phyloP scores from a whole-genome alignment of 2,113 vertebrate genomes.

The Eptesicus fuscus region DNA sequence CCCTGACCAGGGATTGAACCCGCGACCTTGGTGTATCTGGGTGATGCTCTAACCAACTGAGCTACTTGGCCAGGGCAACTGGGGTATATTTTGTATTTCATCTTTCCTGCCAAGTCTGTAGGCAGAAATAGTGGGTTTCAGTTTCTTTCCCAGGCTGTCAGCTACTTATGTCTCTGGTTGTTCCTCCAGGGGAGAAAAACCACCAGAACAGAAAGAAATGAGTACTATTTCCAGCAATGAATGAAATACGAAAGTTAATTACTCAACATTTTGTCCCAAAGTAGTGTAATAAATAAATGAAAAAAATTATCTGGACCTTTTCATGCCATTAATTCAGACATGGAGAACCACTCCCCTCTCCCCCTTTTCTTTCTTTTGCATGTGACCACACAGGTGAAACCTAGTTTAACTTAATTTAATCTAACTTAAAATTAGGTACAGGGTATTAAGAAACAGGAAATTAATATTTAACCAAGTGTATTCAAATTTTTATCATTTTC shows the following conservation, averaged over 20 bases:
- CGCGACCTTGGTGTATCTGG: neutral
- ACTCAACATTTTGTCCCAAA: neutral
- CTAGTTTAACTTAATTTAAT: neutral
- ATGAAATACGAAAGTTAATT: neutral
- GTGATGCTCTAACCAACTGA: neutral
- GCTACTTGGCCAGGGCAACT: neutral
- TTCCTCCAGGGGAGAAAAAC: neutral
- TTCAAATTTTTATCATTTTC: neutral
- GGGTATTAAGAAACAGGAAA: neutral
- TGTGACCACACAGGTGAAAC: neutral
- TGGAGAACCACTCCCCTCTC: neutral
- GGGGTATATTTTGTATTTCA: neutral
- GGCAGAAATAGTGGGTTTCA: neutral
- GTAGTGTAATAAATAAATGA: neutral
- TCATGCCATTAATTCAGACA: neutral
- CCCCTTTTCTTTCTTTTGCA: neutral
- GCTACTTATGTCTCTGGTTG: neutral
- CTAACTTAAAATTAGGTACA: neutral
- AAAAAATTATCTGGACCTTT: neutral
- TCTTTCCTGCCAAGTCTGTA: neutral
- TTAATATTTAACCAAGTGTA: neutral
- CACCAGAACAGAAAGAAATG: neutral
- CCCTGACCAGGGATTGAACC: neutral
- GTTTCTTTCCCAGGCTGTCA: neutral
- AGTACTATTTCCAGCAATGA: neutral